Evolutionary conservation across 2,888 invertebrate species (phyloP).

Genomic region (Andrena camellia): DNA sequence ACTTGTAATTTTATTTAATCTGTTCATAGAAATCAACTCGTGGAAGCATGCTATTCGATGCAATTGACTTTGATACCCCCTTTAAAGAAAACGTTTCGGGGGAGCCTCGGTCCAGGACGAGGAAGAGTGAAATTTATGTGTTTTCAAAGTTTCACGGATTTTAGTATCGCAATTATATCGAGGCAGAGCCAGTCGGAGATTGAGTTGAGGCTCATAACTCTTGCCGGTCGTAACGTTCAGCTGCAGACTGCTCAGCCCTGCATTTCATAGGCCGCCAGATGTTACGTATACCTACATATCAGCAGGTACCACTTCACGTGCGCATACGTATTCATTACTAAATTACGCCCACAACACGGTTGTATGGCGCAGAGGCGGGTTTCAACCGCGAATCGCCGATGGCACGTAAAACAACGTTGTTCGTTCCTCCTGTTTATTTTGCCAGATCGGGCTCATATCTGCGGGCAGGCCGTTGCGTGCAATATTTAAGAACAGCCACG

Average conservation of each 20-base stretch:
- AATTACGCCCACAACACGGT: slow-evolving; percentile 72
- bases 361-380: slow-evolving; percentile 48
- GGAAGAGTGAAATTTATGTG: slow-evolving; percentile 55
- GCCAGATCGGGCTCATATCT: slow-evolving; percentile 25
- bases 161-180: slow-evolving; percentile 76
- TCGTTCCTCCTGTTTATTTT: slow-evolving; percentile 51
- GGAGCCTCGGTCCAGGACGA: not conserved
- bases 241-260: slow-evolving; percentile 79
- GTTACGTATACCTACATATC: slow-evolving; percentile 79
- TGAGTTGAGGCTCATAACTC: slow-evolving; percentile 81
- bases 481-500: slow-evolving; percentile 40
- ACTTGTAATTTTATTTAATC: not conserved
- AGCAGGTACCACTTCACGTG: slow-evolving; percentile 78
- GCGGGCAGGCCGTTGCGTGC: slow-evolving; percentile 17
- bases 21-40: not conserved
- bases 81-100: not conserved
- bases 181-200: slow-evolving; percentile 73
- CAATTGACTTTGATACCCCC: not conserved
- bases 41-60: not conserved
- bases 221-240: slow-evolving; percentile 80
- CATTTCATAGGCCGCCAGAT: slow-evolving; percentile 82
- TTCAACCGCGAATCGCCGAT: slow-evolving; percentile 73
- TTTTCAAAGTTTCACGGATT: slow-evolving; percentile 68
- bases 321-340: slow-evolving; percentile 79
- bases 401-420: slow-evolving; percentile 67